Evolutionary conservation across 1,140 invertebrate species (phyloP).

Genomic region (Conus ventricosus): DNA sequence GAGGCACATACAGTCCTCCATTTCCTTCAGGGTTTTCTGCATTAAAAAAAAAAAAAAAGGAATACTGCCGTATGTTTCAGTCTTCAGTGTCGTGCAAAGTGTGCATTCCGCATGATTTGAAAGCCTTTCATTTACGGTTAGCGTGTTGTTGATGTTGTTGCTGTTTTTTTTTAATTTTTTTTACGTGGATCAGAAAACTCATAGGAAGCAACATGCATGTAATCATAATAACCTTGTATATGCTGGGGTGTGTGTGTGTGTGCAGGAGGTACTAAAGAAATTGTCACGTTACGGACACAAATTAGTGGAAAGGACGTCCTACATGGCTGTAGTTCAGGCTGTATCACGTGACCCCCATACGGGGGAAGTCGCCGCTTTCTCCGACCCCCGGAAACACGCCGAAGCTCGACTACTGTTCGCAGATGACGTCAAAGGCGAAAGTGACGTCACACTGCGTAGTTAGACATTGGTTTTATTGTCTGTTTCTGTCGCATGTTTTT

Average conservation of each 20-base stretch:
- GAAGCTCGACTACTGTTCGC: conserved; percentile 40
- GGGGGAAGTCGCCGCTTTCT: conserved; percentile 48
- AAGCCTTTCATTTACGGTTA: too few species aligned
- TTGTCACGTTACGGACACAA: conserved; percentile 46
- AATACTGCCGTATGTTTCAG: too few species aligned
- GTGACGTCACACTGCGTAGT: not conserved
- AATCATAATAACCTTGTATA: too few species aligned
- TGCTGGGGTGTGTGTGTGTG: not conserved
- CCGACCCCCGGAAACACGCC: conserved; percentile 52
- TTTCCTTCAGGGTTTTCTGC: too few species aligned
- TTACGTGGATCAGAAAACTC: too few species aligned
- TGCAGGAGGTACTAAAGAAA: conserved; percentile 41
- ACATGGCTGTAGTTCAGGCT: conserved; percentile 51
- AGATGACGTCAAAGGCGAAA: conserved; percentile 10
- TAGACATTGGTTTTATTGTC: not conserved
- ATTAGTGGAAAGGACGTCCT: conserved; percentile 20
- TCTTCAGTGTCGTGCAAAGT: too few species aligned
- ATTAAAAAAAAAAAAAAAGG: too few species aligned
- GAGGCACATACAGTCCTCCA: too few species aligned
- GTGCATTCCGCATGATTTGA: too few species aligned
- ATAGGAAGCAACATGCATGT: too few species aligned
- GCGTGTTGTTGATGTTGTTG: too few species aligned
- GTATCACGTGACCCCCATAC: conserved; percentile 44
- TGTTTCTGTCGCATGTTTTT: not conserved
- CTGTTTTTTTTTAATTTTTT: too few species aligned